A percentile compares a stretch with the other conserved stretches of the same genome.
Conservation (phyloP, 1,140 invertebrate genomes). For the Papilio polytes region DNA sequence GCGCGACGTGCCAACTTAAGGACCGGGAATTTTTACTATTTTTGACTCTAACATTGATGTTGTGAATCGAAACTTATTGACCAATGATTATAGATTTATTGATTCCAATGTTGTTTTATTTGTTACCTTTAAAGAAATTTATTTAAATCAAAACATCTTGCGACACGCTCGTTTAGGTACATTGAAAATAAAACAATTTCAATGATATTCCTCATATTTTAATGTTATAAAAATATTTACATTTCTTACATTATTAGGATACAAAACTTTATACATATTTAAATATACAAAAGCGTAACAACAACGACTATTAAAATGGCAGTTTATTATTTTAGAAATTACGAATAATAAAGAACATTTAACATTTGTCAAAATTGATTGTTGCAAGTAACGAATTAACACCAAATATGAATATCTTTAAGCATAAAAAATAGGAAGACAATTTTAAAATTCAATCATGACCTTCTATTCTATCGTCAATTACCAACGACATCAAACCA, state of each 20-base stretch:
- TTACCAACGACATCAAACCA: not conserved
- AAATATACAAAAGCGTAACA: not conserved
- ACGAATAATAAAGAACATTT: not conserved
- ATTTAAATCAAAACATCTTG: constrained; percentile 27
- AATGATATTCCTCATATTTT: constrained; percentile 21
- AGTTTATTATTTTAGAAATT: not conserved
- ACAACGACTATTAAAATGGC: not conserved
- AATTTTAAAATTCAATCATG: not conserved
- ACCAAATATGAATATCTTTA: not conserved
- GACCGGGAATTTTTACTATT: constrained; percentile 8
- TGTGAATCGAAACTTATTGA: constrained; percentile 50
- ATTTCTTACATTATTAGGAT: constrained; percentile 50
- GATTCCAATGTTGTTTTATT: constrained; percentile 20
- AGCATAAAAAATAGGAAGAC: not conserved
- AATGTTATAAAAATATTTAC: constrained; percentile 58
- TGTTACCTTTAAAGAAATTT: not conserved
- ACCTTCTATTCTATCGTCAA: not conserved
- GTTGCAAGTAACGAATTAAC: not conserved
- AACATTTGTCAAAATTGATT: not conserved
- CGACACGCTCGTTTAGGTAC: not conserved
- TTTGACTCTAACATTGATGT: constrained; percentile 49
- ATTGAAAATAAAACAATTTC: constrained; percentile 18
- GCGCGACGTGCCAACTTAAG: not conserved
- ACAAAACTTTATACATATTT: constrained; percentile 33
- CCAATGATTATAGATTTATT: constrained; percentile 46